Base-by-base conservation (phyloP, 2,888 invertebrate species). In the Shargacucullia verbasci region DNA sequence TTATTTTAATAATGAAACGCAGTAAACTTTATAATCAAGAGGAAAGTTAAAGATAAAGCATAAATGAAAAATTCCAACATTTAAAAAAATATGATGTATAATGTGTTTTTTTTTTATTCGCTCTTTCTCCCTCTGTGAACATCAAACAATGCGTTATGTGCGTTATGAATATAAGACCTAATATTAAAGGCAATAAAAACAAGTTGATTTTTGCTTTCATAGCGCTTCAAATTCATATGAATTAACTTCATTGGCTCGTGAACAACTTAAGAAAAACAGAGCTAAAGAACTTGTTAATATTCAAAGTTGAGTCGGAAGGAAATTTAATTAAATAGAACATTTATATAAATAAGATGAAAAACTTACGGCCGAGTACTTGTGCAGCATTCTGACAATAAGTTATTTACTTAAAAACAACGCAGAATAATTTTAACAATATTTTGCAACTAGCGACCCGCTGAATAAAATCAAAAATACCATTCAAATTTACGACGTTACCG, bases 271-370 rank as follows among this genome's bases (percentile, higher is more conserved):
- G 61, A 72, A 75, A 70, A 73, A 70, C 66, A 59, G 62, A 73
- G 64, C 58, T 63, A 63, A 73, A 73, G 56, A 71, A 76, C 76
- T 76, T 70, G 63, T 81, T 79, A 76, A 74, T 77, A 83, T 80
- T 78, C 76, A 78, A 65, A 76, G 54, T 64, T 71, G 69, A 76
- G 68, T 73, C 76, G 57, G 58, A 72, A 76, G 77, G 70, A 80
- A 77, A 77, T 79, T 82, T 81, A 82, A 83, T 83, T 80, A 82
- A 82, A 79, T 75, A 73, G 66, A 77, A 76, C 69, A 81, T 61
- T 70, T 68, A 73, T 70, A 78, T 79, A 81, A 81, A 83, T 81
- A 81, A 80, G 73, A 79, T 73, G 71, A 73, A 15, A 48, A 74
- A 78, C 53, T 81, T 76, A 73, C 63, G 43, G 65, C 61, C 49